Percentiles rank a stretch among this genome's conserved stretches.
Evolutionary conservation across 2,888 invertebrate genomes (phyloP).

Genomic region (Lepidochitona cinerea): DNA sequence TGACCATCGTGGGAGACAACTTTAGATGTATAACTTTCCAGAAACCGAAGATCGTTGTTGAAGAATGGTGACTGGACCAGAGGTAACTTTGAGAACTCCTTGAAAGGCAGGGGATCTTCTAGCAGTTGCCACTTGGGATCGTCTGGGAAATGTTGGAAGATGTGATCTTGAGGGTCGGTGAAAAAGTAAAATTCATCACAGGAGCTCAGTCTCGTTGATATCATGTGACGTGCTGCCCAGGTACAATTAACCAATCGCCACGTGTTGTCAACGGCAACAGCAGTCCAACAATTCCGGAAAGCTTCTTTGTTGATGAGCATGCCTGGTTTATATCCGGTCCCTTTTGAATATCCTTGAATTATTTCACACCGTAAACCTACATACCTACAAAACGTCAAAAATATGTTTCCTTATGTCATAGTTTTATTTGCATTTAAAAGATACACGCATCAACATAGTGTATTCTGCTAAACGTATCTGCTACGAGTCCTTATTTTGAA

Average conservation of each 20-base stretch:
- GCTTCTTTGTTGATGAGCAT: conserved; percentile 61
- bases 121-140: conserved; percentile 72
- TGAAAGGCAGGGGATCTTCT: conserved; percentile 69
- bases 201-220: conserved; percentile 37
- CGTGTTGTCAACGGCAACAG: conserved; percentile 96
- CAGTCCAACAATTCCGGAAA: conserved; percentile 98
- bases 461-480: too few species aligned
- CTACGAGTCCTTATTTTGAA: too few species aligned
- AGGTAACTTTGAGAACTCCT: conserved; percentile 72
- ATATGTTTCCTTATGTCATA: too few species aligned
- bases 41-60: too few species aligned
- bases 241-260: conserved; percentile 99
- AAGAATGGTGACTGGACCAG: conserved; percentile 73
- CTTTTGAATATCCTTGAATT: conserved; percentile 97
- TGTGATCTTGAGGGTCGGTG: conserved; percentile 69
- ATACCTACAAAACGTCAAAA: conserved; percentile 88
- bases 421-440: too few species aligned
- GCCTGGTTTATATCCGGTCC: conserved; percentile 97
- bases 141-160: conserved; percentile 69
- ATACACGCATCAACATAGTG: too few species aligned
- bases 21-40: too few species aligned
- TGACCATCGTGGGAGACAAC: too few species aligned
- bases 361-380: conserved; percentile 98
- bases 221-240: conserved; percentile 90
- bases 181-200: conserved; percentile 70